A percentile compares a stretch with the other conserved stretches of the same genome.
Conservation (phyloP, 2,113 vertebrate genomes). For the Baryphthengus martii region DNA sequence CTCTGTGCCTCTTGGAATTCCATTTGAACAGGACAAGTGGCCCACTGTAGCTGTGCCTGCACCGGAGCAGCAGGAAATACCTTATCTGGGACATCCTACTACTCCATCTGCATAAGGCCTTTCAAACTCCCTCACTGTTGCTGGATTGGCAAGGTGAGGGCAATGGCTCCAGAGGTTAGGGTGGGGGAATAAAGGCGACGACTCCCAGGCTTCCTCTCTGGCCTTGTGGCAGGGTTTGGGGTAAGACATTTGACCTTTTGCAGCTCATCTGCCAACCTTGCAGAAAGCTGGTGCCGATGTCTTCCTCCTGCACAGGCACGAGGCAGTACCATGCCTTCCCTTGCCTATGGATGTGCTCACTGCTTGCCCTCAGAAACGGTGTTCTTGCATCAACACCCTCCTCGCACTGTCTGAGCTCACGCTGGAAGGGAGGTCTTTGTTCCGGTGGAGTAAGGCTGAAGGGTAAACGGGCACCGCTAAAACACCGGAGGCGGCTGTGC, state of each 20-base stretch:
- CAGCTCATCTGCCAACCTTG: neutral
- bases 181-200: neutral
- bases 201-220: neutral
- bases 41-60: neutral
- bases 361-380: neutral
- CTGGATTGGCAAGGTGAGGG: neutral
- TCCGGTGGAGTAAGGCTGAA: neutral
- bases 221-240: neutral
- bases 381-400: rapidly evolving
- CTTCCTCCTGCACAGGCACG: neutral
- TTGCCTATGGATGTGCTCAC: rapidly evolving
- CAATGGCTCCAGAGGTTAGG: rapidly evolving
- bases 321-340: neutral
- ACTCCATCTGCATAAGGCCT: neutral
- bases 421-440: neutral
- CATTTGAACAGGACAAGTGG: neutral
- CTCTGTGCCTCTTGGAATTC: neutral
- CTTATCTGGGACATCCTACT: neutral
- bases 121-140: neutral
- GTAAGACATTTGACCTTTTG: neutral
- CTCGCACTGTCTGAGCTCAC: rapidly evolving
- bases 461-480: rapidly evolving
- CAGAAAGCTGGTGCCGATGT: neutral
- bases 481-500: neutral
- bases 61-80: neutral